These are phyloP conservation scores for Pelmatolapia mariae DNA, from an alignment of 2,113 vertebrate genomes.

Conservation along the genomic window DNA sequence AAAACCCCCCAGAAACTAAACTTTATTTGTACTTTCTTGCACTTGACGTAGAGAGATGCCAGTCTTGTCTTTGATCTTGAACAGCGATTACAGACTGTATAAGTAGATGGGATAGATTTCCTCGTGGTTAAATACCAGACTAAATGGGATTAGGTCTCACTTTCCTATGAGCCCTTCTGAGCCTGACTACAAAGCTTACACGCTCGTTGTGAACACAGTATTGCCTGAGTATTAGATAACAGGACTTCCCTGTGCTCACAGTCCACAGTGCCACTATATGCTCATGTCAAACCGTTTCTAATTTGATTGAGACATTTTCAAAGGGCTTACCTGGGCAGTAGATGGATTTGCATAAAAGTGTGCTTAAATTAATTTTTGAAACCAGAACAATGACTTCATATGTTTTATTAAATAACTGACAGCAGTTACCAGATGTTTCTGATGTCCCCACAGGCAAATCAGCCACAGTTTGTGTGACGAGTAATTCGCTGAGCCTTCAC, in stretches of 20 bases:
- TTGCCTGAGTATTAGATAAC: not conserved
- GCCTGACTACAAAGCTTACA: slow-evolving; percentile 8
- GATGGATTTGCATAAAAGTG: not conserved
- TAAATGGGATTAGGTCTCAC: slow-evolving; percentile 51
- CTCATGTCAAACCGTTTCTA: not conserved
- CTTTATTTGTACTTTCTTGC: not conserved
- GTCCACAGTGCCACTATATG: not conserved
- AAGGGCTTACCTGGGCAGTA: not conserved
- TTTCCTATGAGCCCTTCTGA: slow-evolving; percentile 15
- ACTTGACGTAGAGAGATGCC: not conserved
- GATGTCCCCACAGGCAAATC: not conserved
- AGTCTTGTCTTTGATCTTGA: slow-evolving; percentile 46
- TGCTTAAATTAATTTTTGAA: slow-evolving; percentile 3
- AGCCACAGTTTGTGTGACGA: not conserved
- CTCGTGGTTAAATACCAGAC: slow-evolving; percentile 50
- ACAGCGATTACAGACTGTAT: slow-evolving; percentile 23
- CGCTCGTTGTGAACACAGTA: not conserved
- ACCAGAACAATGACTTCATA: not conserved
- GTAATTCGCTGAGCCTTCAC: not conserved
- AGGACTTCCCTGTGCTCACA: not conserved
- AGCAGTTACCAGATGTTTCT: not conserved
- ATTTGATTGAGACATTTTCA: slow-evolving; percentile 17
- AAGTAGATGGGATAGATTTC: slow-evolving; percentile 7
- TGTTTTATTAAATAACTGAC: not conserved
- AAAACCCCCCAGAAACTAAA: accelerated